Evolutionary conservation across 2,797 vertebrate genomes (phyloP), one percentile per base, ranked within the genome.

Genomic region (Prunella strophiata): DNA sequence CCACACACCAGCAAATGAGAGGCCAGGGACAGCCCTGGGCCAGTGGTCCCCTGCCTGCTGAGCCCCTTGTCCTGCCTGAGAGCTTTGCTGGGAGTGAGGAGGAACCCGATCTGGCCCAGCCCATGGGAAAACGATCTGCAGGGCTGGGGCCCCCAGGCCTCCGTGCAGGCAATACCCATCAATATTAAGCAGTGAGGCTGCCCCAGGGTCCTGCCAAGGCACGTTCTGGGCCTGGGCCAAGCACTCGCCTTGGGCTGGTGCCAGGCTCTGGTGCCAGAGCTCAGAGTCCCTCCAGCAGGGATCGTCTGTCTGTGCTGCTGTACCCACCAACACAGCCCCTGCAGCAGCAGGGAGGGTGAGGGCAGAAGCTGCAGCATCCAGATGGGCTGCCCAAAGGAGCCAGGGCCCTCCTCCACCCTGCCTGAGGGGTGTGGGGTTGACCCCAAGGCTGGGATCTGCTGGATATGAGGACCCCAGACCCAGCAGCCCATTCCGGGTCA

Each of bases 171-270:
- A 80, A 43, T 21, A 59, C 36, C 63, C 93, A 97, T 96, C 94
- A 97, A 97, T 96, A 97, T 95, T 96, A 93, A 97, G 67, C 59
- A 92, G 91, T 0, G 0, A 91, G 67, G 93, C 40, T 85, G 83
- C 84, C 93, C 88, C 42, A 0, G 62, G 88, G 82, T 89, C 73
- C 59, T 77, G 72, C 79, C 79, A 42, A 76, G 63, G 63, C 75
- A 61, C 13, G 3, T 91, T 87, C 52, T 29, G 26, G 91, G 40
- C 58, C 51, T 5, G 47, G 27, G 61, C 88, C 73, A 80, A 83
- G 77, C 0, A 3, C 38, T 62, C 0, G 1, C 17, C 48, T 59
- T 19, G n/a, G 74, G 36, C 3, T 9, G 0, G 68, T 62, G 83
- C 83, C 86, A 89, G 71, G 42, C 5, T 5, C 32, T 3, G 11